A percentile compares a stretch with the other conserved stretches of the same genome.
phyloP scores from a whole-genome alignment of 2,888 invertebrate species.

The Oeneis ivallda region DNA sequence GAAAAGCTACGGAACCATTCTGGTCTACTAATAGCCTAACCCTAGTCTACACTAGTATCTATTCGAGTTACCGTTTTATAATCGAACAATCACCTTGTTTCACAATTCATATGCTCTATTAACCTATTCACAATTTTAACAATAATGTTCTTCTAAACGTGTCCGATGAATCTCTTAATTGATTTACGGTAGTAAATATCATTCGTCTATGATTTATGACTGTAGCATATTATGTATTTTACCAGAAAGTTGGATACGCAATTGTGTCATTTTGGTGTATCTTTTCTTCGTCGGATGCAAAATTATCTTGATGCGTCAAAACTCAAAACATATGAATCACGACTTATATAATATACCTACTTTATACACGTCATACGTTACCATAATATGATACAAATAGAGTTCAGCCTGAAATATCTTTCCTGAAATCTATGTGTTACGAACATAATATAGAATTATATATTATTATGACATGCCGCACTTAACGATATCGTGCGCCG shows the following conservation, averaged over 20 bases:
- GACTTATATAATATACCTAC: not conserved
- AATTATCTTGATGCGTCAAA: too few relatives aligned
- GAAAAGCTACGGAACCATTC: not conserved
- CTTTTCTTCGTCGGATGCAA: not conserved
- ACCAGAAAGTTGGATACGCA: not conserved
- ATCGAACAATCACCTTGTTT: not conserved
- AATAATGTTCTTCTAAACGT: constrained; percentile 9
- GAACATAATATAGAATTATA: too few relatives aligned
- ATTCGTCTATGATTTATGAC: too few relatives aligned
- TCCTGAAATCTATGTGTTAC: too few relatives aligned
- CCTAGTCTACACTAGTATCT: not conserved
- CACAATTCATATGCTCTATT: constrained; percentile 10
- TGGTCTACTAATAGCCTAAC: not conserved
- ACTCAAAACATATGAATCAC: too few relatives aligned
- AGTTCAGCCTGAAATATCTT: not conserved
- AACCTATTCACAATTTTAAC: constrained; percentile 10
- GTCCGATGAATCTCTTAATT: constrained; percentile 10
- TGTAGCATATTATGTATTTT: not conserved
- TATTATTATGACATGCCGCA: too few relatives aligned
- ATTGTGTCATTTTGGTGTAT: not conserved
- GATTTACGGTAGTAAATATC: too few relatives aligned
- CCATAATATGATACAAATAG: not conserved
- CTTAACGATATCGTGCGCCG: too few relatives aligned
- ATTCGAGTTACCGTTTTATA: constrained; percentile 7
- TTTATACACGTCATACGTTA: not conserved